Conservation (phyloP, 1,140 invertebrate genomes). For the Nephila pilipes region DNA sequence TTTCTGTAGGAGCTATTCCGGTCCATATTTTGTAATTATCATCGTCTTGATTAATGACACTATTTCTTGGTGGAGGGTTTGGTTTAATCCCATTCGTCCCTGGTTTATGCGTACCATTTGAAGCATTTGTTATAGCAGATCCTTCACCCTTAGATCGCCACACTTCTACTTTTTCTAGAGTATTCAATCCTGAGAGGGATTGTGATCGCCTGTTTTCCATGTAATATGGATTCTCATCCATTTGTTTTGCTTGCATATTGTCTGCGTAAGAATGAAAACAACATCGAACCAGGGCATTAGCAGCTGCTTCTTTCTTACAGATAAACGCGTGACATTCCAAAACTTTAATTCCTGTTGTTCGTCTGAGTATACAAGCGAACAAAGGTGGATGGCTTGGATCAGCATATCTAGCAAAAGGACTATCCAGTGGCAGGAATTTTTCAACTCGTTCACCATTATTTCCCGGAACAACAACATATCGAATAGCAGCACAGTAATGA, state of each 20-base stretch:
- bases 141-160: slow-evolving; percentile 76
- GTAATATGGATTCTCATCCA: slow-evolving; percentile 80
- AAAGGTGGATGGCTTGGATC: slow-evolving; percentile 90
- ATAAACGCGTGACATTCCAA: slow-evolving; percentile 99
- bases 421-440: slow-evolving; percentile 97
- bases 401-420: slow-evolving; percentile 94
- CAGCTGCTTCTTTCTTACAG: slow-evolving; percentile 96
- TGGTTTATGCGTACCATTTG: slow-evolving; percentile 80
- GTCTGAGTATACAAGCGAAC: slow-evolving; percentile 96
- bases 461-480: slow-evolving; percentile 87
- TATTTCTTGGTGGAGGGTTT: slow-evolving; percentile 75
- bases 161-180: slow-evolving; percentile 79
- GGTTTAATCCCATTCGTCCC: slow-evolving; percentile 80
- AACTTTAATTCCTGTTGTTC: slow-evolving; percentile 98
- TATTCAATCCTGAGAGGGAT: slow-evolving; percentile 78
- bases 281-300: slow-evolving; percentile 95
- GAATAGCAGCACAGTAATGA: slow-evolving; percentile 98
- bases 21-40: slow-evolving; percentile 97
- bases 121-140: slow-evolving; percentile 81
- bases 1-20: slow-evolving; percentile 79
- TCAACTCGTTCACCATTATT: slow-evolving; percentile 83
- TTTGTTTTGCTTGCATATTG: slow-evolving; percentile 91
- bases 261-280: slow-evolving; percentile 98
- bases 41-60: slow-evolving; percentile 85
- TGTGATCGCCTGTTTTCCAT: slow-evolving; percentile 77